phyloP scores from a whole-genome alignment of 2,113 vertebrate species.

The Istiophorus platypterus region DNA sequence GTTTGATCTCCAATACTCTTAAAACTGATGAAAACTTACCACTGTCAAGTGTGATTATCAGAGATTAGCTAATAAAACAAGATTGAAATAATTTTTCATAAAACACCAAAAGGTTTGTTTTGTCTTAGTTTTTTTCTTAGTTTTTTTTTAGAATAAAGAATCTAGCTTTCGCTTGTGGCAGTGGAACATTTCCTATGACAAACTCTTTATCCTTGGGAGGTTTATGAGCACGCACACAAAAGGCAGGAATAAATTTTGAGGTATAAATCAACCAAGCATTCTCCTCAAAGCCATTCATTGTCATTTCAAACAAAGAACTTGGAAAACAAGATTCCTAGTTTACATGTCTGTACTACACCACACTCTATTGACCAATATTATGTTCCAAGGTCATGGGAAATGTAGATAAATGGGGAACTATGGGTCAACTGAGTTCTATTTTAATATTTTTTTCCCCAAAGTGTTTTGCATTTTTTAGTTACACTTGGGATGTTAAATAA shows the following conservation, averaged over 20 bases:
- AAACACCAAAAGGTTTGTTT: background rate
- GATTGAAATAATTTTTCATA: background rate
- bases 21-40: background rate
- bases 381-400: constrained; percentile 4
- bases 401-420: background rate
- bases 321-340: constrained; percentile 8
- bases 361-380: background rate
- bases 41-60: background rate
- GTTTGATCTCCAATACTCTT: background rate
- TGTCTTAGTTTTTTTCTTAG: background rate
- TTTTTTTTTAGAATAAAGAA: background rate
- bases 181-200: constrained; percentile 43
- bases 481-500: background rate
- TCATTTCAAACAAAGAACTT: constrained; percentile 36
- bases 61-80: too few relatives aligned
- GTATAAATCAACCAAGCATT: constrained; percentile 28
- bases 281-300: constrained; percentile 18
- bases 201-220: constrained; percentile 33
- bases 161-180: background rate
- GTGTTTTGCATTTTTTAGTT: background rate
- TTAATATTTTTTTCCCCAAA: background rate
- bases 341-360: background rate
- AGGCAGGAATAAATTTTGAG: constrained; percentile 49
- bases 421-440: background rate
- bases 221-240: constrained; percentile 55